Percentiles rank a stretch among this genome's conserved stretches.
These are phyloP conservation scores for Aeoliscus strigatus DNA, from an alignment of 2,797 vertebrate genomes.

Conservation along the genomic window DNA sequence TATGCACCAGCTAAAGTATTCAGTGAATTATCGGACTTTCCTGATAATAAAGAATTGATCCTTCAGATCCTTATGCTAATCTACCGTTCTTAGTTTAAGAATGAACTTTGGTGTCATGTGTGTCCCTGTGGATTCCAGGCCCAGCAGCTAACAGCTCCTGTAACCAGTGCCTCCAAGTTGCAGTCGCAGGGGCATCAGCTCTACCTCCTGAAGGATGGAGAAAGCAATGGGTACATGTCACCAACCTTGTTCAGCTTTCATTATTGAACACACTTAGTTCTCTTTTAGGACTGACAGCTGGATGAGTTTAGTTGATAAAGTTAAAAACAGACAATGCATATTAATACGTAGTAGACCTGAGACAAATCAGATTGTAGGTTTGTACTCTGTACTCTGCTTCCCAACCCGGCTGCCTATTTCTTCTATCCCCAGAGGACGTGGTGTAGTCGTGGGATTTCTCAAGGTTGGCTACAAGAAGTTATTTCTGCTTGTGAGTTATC, in stretches of 20 bases:
- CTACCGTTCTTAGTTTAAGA: too few relatives aligned
- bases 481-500: constrained; percentile 84
- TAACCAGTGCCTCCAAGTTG: constrained; percentile 85
- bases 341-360: constrained; percentile 8
- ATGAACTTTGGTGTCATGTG: not conserved
- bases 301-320: too few relatives aligned
- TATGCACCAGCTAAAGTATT: too few relatives aligned
- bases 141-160: constrained; percentile 81
- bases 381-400: constrained; percentile 3
- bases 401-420: not conserved
- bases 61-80: too few relatives aligned
- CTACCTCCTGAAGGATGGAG: constrained; percentile 85
- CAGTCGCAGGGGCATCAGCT: constrained; percentile 84
- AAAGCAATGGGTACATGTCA: constrained; percentile 72
- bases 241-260: not conserved
- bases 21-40: too few relatives aligned
- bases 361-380: not conserved
- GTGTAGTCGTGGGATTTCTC: constrained; percentile 81
- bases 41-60: too few relatives aligned
- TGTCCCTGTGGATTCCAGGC: constrained; percentile 64
- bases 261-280: not conserved
- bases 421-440: constrained; percentile 61
- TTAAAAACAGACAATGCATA: not conserved
- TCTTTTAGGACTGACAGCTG: not conserved
- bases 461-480: constrained; percentile 93